Evolutionary conservation across 2,113 vertebrate genomes (phyloP).

Genomic region (Girardinichthys multiradiatus): DNA sequence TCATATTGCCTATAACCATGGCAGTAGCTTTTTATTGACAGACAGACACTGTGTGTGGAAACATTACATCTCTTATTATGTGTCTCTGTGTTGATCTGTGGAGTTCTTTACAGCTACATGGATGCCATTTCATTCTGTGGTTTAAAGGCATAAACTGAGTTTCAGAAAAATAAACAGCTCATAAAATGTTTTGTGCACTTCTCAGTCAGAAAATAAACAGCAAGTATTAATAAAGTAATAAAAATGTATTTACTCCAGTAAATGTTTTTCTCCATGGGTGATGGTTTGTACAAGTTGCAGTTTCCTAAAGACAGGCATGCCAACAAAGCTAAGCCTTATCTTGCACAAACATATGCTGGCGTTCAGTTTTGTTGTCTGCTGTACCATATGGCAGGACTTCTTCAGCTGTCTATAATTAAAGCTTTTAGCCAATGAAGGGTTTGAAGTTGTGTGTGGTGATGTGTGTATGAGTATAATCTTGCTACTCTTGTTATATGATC

Average conservation of each 20-base stretch:
- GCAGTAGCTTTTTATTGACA: constrained; percentile 33
- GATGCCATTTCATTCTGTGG: neutral
- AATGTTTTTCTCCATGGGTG: constrained; percentile 22
- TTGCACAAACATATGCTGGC: constrained; percentile 58
- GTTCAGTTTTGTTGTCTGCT: constrained; percentile 9
- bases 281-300: constrained; percentile 26
- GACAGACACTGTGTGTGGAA: constrained; percentile 34
- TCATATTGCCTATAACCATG: constrained; percentile 59
- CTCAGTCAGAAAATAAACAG: constrained; percentile 1
- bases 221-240: constrained; percentile 19
- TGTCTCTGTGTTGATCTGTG: constrained; percentile 6
- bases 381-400: constrained; percentile 36
- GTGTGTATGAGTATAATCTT: constrained; percentile 29
- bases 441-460: constrained; percentile 2
- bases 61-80: constrained; percentile 4
- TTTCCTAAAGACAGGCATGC: constrained; percentile 44
- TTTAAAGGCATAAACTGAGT: neutral
- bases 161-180: neutral
- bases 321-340: constrained; percentile 57
- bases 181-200: neutral
- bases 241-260: constrained; percentile 37
- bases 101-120: constrained; percentile 2
- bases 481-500: constrained; percentile 26
- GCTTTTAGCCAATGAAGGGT: constrained; percentile 23
- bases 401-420: constrained; percentile 26